Percentiles rank a stretch among this genome's conserved stretches.
Conservation (phyloP, 1,140 invertebrate genomes). For the Caerostris darwini region DNA sequence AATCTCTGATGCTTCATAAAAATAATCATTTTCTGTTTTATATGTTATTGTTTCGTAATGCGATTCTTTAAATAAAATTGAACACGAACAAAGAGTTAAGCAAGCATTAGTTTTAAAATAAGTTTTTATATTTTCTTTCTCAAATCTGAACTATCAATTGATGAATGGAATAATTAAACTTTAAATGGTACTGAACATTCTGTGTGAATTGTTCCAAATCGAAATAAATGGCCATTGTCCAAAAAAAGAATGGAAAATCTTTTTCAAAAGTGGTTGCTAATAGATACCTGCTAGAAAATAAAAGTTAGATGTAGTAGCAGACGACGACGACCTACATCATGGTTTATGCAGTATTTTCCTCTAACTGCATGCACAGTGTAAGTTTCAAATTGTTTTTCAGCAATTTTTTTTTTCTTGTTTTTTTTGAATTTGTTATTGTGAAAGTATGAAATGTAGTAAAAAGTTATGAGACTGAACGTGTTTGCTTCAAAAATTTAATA, state of each 20-base stretch:
- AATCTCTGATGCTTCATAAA: no score
- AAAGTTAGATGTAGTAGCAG: not conserved
- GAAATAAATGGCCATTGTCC: not conserved
- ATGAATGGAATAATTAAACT: not conserved
- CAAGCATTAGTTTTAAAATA: not conserved
- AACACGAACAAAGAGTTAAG: not conserved
- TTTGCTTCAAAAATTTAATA: not conserved
- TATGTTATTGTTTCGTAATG: not conserved
- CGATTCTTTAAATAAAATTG: not conserved
- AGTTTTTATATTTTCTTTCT: not conserved
- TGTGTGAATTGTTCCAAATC: no score
- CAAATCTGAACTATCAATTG: not conserved
- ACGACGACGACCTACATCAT: not conserved
- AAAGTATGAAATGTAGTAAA: not conserved
- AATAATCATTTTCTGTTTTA: no score
- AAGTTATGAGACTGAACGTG: not conserved
- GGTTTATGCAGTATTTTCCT: not conserved
- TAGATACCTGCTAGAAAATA: conserved; percentile 47
- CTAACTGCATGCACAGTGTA: no score
- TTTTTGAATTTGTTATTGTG: no score
- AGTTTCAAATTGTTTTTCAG: no score
- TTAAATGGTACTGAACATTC: not conserved
- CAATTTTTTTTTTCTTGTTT: no score
- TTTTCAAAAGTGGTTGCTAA: conserved; percentile 57
- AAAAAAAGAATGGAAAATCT: not conserved